Evolutionary conservation across 2,113 vertebrate species (phyloP).

Genomic region (Cyprichromis sp.): DNA sequence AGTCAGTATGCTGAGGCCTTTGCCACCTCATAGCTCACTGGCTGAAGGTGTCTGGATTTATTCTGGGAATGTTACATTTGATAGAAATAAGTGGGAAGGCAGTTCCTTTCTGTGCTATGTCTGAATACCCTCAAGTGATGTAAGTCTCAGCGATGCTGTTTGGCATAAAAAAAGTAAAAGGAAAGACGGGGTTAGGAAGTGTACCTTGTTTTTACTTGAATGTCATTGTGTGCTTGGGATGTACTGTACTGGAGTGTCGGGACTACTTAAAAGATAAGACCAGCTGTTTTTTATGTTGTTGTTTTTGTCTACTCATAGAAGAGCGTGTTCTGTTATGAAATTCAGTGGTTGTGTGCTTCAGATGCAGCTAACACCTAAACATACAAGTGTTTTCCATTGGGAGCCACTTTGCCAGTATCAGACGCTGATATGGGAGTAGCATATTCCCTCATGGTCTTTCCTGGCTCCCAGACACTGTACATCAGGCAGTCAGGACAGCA

Average conservation of each 20-base stretch:
- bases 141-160: conserved; percentile 32
- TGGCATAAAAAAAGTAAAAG: neutral
- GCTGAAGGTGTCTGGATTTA: conserved; percentile 76
- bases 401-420: conserved; percentile 6
- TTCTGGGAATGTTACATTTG: conserved; percentile 72
- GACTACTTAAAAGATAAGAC: neutral
- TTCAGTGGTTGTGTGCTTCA: neutral
- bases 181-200: conserved; percentile 24
- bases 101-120: conserved; percentile 38
- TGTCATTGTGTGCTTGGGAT: neutral
- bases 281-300: neutral
- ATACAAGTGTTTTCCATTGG: neutral
- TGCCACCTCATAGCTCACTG: conserved; percentile 71
- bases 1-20: conserved; percentile 63
- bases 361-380: neutral
- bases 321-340: neutral
- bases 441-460: conserved; percentile 29
- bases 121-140: conserved; percentile 42
- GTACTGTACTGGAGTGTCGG: neutral
- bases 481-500: conserved; percentile 23
- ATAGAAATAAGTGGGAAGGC: conserved; percentile 68
- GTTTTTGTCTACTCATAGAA: neutral
- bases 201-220: conserved; percentile 24
- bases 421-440: conserved; percentile 1
- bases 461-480: conserved; percentile 31